Evolutionary conservation across 2,888 invertebrate species (phyloP), one percentile per base, ranked within the genome.

Genomic region (Torymus tubicola): DNA sequence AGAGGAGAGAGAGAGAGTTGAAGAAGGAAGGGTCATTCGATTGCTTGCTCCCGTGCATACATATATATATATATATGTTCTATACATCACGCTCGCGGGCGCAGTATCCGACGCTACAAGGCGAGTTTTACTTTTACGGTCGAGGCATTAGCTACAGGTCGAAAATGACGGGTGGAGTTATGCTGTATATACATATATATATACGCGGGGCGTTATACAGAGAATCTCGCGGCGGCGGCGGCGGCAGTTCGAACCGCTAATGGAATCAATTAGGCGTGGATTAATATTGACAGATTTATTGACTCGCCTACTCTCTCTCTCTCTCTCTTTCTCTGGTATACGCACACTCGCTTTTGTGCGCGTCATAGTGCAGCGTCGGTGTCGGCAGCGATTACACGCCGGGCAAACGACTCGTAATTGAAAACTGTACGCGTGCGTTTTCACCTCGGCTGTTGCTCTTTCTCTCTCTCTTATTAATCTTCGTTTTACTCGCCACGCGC

Each of bases 261-360:
- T 86, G 86, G 85, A 85, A 86, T 85, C 86, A 87, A 88, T 88
- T 87, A 86, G 85, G 84, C 84, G 84, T 83, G 85, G 83, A 86
- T 86, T 86, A 86, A 87, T 87, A 87, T 87, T 86, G 87, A 86
- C 86, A 86, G 87, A 87, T 87, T 86, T 87, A 88, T 88, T 85
- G 86, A 86, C 84, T 85, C 78, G 83, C 83, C 31, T 8, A 0
- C 31, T 31, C 31, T 31, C 31, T 31, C 31, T 31, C 31, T 31
- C 31, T 31, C 2, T 31, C 31, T 31, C 2, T 31, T 8, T 31
- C 31, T 31, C 31, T 31, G 60, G 21, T 10, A n/a, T n/a, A n/a
- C 31, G 16, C 18, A 60, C 53, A n/a, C 50, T n/a, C 55, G 77
- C 85, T 85, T 86, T 85, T 86, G 85, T 85, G 81, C 82, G 71